Percentiles rank a stretch among this genome's conserved stretches.
These are phyloP conservation scores for Ariolimax columbianus DNA, from an alignment of 2,888 invertebrate genomes.

Conservation along the genomic window DNA sequence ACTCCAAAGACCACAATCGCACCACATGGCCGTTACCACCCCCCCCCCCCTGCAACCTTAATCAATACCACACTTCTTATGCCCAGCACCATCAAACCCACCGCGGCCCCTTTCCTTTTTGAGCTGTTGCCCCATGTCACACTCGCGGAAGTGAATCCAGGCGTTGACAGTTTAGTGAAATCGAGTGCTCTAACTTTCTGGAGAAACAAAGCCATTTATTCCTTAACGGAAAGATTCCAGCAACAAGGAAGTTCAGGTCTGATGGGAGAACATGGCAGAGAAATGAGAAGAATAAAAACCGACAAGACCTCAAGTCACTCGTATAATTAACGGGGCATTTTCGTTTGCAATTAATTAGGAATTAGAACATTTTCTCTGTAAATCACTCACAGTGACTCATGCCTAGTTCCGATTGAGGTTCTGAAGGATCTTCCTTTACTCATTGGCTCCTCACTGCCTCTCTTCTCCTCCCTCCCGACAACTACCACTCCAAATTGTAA, in stretches of 20 bases:
- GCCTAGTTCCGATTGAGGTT: background rate
- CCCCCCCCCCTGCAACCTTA: background rate
- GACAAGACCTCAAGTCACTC: conserved; percentile 23
- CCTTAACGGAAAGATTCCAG: background rate
- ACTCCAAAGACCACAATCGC: too few relatives aligned
- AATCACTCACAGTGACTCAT: conserved; percentile 32
- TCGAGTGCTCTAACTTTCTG: background rate
- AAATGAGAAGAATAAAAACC: background rate
- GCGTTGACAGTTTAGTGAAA: conserved; percentile 10
- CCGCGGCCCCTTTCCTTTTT: background rate
- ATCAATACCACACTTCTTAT: background rate
- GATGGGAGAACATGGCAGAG: background rate
- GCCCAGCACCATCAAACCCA: too few relatives aligned
- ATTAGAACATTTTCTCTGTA: conserved; percentile 37
- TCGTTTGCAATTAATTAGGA: conserved; percentile 44
- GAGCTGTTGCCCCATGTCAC: background rate
- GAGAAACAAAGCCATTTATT: background rate
- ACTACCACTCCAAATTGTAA: background rate
- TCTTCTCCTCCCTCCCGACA: background rate
- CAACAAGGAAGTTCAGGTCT: background rate
- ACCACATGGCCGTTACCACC: too few relatives aligned
- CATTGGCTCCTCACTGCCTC: background rate
- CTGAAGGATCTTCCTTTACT: background rate
- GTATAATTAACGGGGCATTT: conserved; percentile 45
- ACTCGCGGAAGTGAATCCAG: background rate